Evolutionary conservation across 2,113 vertebrate species (phyloP).

Genomic region (Catharus bicknelli): DNA sequence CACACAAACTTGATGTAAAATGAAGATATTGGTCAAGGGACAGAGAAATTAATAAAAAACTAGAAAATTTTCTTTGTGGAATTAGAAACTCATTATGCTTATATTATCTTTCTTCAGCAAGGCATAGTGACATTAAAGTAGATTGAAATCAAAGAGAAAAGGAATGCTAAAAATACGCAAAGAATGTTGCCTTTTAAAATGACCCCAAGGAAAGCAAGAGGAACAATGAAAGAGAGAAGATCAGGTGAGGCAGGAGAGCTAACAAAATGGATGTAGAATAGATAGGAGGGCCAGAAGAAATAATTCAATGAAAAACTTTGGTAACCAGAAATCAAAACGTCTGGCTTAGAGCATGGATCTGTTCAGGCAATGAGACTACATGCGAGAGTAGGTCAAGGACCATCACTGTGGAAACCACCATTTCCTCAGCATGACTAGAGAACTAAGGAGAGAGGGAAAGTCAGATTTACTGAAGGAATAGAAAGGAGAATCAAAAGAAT

Average conservation of each 20-base stretch:
- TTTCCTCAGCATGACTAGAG: not conserved
- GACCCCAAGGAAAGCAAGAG: not conserved
- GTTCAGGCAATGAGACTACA: not conserved
- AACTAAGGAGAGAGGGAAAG: not conserved
- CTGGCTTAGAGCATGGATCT: not conserved
- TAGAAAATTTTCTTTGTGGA: not conserved
- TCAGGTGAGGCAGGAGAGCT: not conserved
- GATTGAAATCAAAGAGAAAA: not conserved
- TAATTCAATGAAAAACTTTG: not conserved
- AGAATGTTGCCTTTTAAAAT: not conserved
- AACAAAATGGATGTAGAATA: not conserved
- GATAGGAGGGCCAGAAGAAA: not conserved
- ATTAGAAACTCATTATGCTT: not conserved
- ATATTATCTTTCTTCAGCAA: not conserved
- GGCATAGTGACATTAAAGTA: not conserved
- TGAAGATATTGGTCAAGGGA: not conserved
- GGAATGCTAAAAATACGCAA: not conserved
- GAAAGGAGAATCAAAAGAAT: not conserved
- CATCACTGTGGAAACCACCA: not conserved
- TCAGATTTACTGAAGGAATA: not conserved
- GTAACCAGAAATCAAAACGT: not conserved
- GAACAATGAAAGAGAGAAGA: not conserved
- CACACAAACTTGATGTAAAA: not conserved
- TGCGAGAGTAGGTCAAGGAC: not conserved
- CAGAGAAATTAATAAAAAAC: not conserved